These are phyloP conservation scores for Channa maculata DNA, from an alignment of 2,113 vertebrate genomes.

Conservation along the genomic window DNA sequence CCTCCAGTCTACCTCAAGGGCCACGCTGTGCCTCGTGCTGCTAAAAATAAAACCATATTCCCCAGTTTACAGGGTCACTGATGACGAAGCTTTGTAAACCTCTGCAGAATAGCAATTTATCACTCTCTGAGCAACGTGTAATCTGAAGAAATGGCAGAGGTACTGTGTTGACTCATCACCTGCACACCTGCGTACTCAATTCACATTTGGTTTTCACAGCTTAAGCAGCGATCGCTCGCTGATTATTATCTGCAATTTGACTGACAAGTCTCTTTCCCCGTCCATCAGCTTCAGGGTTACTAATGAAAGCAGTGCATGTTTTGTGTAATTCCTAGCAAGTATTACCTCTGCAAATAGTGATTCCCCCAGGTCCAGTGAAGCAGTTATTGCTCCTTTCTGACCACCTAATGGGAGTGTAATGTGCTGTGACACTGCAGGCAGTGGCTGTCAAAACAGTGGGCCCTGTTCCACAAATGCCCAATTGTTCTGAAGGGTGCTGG, in stretches of 20 bases:
- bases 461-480: conserved; percentile 59
- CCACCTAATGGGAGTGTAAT: conserved; percentile 72
- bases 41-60: conserved; percentile 67
- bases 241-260: conserved; percentile 25
- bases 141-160: conserved; percentile 30
- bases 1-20: conserved; percentile 42
- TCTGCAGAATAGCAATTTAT: conserved; percentile 46
- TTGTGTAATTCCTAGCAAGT: conserved; percentile 30
- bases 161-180: conserved; percentile 45
- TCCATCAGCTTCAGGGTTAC: conserved; percentile 20
- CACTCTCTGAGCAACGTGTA: conserved; percentile 29
- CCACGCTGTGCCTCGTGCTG: conserved; percentile 35
- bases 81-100: conserved; percentile 57
- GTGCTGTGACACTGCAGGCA: conserved; percentile 75
- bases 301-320: conserved; percentile 28
- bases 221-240: background rate
- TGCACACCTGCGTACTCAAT: conserved; percentile 46
- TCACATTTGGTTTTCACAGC: conserved; percentile 26
- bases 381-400: conserved; percentile 67
- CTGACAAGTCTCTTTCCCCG: conserved; percentile 8
- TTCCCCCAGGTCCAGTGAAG: conserved; percentile 19
- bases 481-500: conserved; percentile 80
- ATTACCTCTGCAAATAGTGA: conserved; percentile 48
- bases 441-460: conserved; percentile 75
- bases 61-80: conserved; percentile 54